A percentile compares a stretch with the other conserved stretches of the same genome.
Conservation (phyloP, 1,140 invertebrate genomes). For the Physella acuta region DNA sequence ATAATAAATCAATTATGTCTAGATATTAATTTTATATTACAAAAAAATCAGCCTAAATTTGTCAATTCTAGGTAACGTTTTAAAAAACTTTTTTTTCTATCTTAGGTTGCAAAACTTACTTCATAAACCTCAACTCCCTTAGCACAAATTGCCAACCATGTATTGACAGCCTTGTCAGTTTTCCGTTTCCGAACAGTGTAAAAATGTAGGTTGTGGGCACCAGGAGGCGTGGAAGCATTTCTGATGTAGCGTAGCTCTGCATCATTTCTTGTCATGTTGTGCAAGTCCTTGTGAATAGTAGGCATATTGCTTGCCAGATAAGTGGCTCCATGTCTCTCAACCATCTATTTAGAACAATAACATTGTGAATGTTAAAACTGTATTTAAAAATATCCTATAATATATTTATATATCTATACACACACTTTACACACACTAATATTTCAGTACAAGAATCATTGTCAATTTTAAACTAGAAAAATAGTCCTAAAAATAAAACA, state of each 20-base stretch:
- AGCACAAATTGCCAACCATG: slow-evolving; percentile 67
- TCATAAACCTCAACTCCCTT: slow-evolving; percentile 81
- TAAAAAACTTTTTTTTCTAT: background rate
- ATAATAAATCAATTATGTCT: too few relatives aligned
- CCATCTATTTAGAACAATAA: too few relatives aligned
- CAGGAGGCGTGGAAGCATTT: slow-evolving; percentile 80
- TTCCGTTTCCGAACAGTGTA: slow-evolving; percentile 81
- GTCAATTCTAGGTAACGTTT: background rate
- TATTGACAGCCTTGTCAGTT: slow-evolving; percentile 62
- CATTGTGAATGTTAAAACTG: too few relatives aligned
- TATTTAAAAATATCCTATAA: too few relatives aligned
- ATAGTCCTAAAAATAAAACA: too few relatives aligned
- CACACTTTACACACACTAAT: too few relatives aligned
- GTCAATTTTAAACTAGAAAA: too few relatives aligned
- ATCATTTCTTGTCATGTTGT: slow-evolving; percentile 73
- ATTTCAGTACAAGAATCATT: too few relatives aligned
- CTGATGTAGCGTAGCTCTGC: slow-evolving; percentile 84
- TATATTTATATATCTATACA: too few relatives aligned
- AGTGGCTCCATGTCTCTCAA: slow-evolving; percentile 66
- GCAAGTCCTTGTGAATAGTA: slow-evolving; percentile 73
- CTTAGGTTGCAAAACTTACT: too few relatives aligned
- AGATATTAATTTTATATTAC: too few relatives aligned
- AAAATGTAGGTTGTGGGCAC: slow-evolving; percentile 89
- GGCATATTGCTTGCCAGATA: slow-evolving; percentile 67
- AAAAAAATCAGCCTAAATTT: background rate